phyloP scores from a whole-genome alignment of 2,113 vertebrate genomes.

The Rhinichthys klamathensis region DNA sequence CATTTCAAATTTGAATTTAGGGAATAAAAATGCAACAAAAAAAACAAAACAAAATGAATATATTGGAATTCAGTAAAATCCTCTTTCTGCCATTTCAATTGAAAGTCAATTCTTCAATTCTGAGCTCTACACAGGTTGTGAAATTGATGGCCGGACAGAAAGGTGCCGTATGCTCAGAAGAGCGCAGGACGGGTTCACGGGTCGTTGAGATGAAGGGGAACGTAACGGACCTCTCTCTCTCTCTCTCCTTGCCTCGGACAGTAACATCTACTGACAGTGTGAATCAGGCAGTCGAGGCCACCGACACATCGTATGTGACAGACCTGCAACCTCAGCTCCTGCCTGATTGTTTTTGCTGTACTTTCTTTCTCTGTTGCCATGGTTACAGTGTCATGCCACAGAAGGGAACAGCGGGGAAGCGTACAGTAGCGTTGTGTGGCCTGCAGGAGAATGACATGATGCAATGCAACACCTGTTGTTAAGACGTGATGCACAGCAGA shows the following conservation, averaged over 20 bases:
- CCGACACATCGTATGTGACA: constrained; percentile 19
- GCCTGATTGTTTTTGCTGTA: constrained; percentile 8
- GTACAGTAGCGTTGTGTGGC: constrained; percentile 19
- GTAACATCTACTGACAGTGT: neutral
- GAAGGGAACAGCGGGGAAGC: constrained; percentile 30
- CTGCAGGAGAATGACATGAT: neutral
- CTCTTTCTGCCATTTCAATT: no score
- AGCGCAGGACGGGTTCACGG: neutral
- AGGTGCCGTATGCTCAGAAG: neutral
- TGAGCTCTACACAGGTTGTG: neutral
- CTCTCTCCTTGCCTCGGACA: neutral
- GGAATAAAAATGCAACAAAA: no score
- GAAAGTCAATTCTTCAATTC: no score
- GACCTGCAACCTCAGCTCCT: constrained; percentile 30
- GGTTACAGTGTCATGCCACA: constrained; percentile 45
- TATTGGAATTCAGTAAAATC: no score
- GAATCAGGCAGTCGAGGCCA: neutral
- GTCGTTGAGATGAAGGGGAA: neutral
- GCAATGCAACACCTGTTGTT: neutral
- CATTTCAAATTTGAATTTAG: no score
- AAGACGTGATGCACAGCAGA: neutral
- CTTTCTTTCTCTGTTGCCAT: constrained; percentile 39
- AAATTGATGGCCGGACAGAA: neutral
- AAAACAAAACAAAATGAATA: no score
- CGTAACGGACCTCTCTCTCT: no score